Percentiles rank a stretch among this genome's conserved stretches.
Evolutionary conservation across 1,140 invertebrate species (phyloP).

Genomic region (Zaprionus capensis): DNA sequence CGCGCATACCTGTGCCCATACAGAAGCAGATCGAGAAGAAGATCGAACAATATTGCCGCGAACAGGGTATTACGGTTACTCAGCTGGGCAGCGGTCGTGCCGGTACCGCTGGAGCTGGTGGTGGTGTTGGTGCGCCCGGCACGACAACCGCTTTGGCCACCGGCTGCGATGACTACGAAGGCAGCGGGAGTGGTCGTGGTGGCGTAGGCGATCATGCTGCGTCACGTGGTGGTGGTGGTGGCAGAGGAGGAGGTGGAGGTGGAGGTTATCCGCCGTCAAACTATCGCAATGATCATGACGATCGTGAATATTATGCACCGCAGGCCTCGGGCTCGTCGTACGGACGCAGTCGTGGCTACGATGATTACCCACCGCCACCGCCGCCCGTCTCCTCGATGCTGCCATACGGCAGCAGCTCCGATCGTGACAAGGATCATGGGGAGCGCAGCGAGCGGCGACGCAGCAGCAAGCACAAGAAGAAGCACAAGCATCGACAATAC

Average conservation of each 20-base stretch:
- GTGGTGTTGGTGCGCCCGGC: neutral
- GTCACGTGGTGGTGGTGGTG: conserved; percentile 36
- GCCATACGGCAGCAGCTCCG: conserved; percentile 29
- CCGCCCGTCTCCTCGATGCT: conserved; percentile 27
- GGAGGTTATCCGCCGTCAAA: conserved; percentile 46
- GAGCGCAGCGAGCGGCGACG: conserved; percentile 48
- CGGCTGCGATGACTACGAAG: conserved; percentile 53
- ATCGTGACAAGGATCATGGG: conserved; percentile 51
- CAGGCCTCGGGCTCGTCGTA: conserved; percentile 50
- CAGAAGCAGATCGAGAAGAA: conserved; percentile 95
- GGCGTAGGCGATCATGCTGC: conserved; percentile 15
- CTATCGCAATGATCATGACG: conserved; percentile 78
- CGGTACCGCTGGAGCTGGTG: conserved; percentile 12
- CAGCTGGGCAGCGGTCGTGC: conserved; percentile 66
- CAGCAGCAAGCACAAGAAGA: conserved; percentile 81
- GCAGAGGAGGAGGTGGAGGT: conserved; percentile 26
- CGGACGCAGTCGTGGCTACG: conserved; percentile 59
- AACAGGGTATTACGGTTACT: conserved; percentile 66
- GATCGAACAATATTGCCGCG: conserved; percentile 85
- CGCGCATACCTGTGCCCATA: conserved; percentile 99
- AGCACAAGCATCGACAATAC: conserved; percentile 75
- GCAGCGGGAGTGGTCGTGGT: conserved; percentile 12
- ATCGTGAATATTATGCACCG: conserved; percentile 62
- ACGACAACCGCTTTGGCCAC: conserved; percentile 13
- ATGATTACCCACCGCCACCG: conserved; percentile 59